phyloP scores from a whole-genome alignment of 2,888 invertebrate genomes.

The Macrosoma leucophasiata region DNA sequence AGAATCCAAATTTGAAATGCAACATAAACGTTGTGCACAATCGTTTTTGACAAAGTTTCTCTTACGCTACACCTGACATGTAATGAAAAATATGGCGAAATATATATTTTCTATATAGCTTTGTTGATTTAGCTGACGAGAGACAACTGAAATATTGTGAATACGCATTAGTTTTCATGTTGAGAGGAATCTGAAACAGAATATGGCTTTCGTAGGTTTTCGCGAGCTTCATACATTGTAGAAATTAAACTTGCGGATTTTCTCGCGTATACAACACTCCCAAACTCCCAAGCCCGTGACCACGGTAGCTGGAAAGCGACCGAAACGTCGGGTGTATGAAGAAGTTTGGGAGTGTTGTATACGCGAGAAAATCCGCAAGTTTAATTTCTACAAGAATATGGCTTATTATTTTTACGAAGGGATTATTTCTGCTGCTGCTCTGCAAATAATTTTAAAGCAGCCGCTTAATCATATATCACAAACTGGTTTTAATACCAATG shows the following conservation, averaged over 20 bases:
- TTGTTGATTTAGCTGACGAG: slow-evolving; percentile 18
- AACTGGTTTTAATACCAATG: slow-evolving; percentile 21
- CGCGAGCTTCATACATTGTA: too few relatives aligned
- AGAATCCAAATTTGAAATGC: slow-evolving; percentile 7
- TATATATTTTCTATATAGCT: too few relatives aligned
- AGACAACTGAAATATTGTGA: slow-evolving; percentile 16
- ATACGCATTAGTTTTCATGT: slow-evolving; percentile 27
- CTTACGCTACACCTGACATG: slow-evolving; percentile 15
- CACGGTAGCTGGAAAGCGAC: too few relatives aligned
- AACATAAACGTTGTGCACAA: slow-evolving; percentile 14
- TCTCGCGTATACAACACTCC: too few relatives aligned
- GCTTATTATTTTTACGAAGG: slow-evolving; percentile 29
- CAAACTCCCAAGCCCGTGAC: too few relatives aligned
- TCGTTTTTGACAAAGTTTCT: slow-evolving; percentile 18
- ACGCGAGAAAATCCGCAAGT: too few relatives aligned
- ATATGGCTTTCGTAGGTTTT: too few relatives aligned
- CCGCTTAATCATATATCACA: slow-evolving; percentile 16
- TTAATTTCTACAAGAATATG: too few relatives aligned
- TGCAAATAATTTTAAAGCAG: slow-evolving; percentile 24
- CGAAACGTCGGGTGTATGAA: too few relatives aligned
- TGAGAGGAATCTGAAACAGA: slow-evolving; percentile 22
- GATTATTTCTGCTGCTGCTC: slow-evolving; percentile 17
- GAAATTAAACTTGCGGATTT: too few relatives aligned
- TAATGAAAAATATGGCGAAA: slow-evolving; percentile 9
- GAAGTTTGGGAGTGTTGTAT: too few relatives aligned